These are phyloP conservation scores for Mobula hypostoma DNA, from an alignment of 2,113 vertebrate species.

Conservation along the genomic window DNA sequence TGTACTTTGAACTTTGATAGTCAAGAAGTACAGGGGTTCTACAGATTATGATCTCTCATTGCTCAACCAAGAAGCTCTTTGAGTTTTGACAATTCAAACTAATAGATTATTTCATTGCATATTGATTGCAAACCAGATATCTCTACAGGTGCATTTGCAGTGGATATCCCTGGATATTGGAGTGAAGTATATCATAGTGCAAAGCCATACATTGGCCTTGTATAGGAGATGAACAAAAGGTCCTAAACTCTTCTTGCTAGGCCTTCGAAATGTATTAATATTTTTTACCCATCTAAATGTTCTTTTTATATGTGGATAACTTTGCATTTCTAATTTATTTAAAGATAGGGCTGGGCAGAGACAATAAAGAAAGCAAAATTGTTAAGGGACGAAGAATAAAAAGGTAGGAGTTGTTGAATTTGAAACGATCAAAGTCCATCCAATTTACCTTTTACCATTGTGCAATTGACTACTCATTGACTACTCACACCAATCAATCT, in stretches of 20 bases:
- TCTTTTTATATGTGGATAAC: neutral
- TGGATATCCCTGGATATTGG: neutral
- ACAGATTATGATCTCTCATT: neutral
- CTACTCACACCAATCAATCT: neutral
- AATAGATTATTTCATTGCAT: neutral
- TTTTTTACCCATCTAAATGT: neutral
- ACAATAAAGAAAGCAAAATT: neutral
- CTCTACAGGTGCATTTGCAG: neutral
- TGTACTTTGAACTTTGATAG: too few species aligned
- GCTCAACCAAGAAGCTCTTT: neutral
- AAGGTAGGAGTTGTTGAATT: neutral
- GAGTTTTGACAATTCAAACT: neutral
- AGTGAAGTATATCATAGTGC: neutral
- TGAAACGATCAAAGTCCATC: constrained; percentile 3
- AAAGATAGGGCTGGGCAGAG: neutral
- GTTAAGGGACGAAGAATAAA: neutral
- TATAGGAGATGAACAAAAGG: neutral
- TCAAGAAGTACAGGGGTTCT: neutral
- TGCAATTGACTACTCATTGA: neutral
- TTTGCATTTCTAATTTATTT: neutral
- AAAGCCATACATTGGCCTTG: neutral
- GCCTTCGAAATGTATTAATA: neutral
- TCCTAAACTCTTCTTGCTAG: neutral
- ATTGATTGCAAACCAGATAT: neutral
- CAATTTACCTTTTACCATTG: neutral